A percentile compares a stretch with the other conserved stretches of the same genome.
Evolutionary conservation across 1,140 invertebrate genomes (phyloP).

Genomic region (Euura lappo): DNA sequence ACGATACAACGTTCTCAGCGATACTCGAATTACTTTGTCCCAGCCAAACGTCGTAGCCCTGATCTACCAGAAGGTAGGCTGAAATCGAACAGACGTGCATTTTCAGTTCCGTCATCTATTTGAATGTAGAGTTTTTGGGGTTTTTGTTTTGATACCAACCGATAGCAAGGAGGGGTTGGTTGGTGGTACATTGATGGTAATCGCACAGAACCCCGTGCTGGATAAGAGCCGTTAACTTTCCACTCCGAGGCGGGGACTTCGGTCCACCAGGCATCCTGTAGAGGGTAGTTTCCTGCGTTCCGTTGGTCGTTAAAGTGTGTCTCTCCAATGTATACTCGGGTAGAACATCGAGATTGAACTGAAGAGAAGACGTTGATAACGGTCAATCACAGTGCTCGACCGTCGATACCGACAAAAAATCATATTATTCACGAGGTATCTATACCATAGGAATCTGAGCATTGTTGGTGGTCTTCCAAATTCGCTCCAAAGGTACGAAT

Average conservation of each 20-base stretch:
- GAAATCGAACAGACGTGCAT: slow-evolving; percentile 16
- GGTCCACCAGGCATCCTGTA: slow-evolving; percentile 43
- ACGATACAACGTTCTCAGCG: slow-evolving; percentile 38
- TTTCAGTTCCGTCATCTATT: not conserved
- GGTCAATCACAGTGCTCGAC: too few species aligned
- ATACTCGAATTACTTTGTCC: slow-evolving; percentile 48
- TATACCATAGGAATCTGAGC: too few species aligned
- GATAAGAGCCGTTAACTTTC: slow-evolving; percentile 42
- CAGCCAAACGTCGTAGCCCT: slow-evolving; percentile 65
- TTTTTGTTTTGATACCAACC: not conserved
- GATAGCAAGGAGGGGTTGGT: slow-evolving; percentile 1
- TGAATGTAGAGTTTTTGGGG: not conserved
- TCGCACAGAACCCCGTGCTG: slow-evolving; percentile 64
- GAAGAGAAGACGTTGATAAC: slow-evolving; percentile 9
- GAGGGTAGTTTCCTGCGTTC: slow-evolving; percentile 33
- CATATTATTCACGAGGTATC: slow-evolving; percentile 14
- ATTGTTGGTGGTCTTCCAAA: too few species aligned
- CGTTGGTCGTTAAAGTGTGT: slow-evolving; percentile 34
- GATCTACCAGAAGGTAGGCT: slow-evolving; percentile 62
- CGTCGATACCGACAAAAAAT: not conserved
- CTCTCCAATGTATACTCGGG: slow-evolving; percentile 45
- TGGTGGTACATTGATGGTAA: slow-evolving; percentile 20
- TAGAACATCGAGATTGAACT: slow-evolving; percentile 45
- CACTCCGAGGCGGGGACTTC: slow-evolving; percentile 36
- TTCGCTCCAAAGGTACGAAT: too few species aligned